Base-by-base conservation (phyloP, 2,113 vertebrate genomes). In the Menura novaehollandiae region DNA sequence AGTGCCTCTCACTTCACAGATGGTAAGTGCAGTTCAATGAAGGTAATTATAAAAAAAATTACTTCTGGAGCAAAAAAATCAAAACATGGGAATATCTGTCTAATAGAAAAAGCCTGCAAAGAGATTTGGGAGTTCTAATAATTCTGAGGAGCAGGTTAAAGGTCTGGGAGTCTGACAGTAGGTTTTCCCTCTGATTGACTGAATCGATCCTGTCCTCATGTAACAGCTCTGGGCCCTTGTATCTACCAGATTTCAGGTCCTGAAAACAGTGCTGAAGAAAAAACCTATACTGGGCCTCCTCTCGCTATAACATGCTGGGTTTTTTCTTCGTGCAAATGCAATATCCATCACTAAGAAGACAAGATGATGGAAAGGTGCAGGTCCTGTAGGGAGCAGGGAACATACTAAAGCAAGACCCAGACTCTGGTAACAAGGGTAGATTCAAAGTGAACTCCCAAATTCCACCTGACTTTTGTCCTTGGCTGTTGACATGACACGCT, bases 11-110 rank as follows among this genome's bases (percentile, higher is more conserved):
- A 96, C 96, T 93, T 95, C 97, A 96, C 95, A 96, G 97, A 97
- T 86, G 95, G 96, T 94, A 97, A 98, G 94, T 97, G 96, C 95
- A 97, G 97, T 97, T 98, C 98, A 97, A 97, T 98, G 97, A 97
- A 97, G 97, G 98, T 98, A 98, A 98, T 98, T 98, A 98, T 98
- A 96, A 96, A 97, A 98, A 98, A 97, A 98, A 98, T 97, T 97
- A 98, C 97, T 98, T 97, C 94, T 96, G 97, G 97, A 98, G 95
- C 71, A 97, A 97, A 96, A 98, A 98, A 98, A 98, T 98, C 97
- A 98, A 98, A 98, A 98, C 97, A 91, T 83, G 96, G 93, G 96
- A 97, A 96, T 94, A 92, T 96, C 94, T 97, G 92, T 97, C 97
- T 98, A 97, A 98, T 97, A 96, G 97, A 97, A 98, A 98, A 97